Base-by-base conservation (phyloP, 2,888 invertebrate species). In the Phlogophora meticulosa region DNA sequence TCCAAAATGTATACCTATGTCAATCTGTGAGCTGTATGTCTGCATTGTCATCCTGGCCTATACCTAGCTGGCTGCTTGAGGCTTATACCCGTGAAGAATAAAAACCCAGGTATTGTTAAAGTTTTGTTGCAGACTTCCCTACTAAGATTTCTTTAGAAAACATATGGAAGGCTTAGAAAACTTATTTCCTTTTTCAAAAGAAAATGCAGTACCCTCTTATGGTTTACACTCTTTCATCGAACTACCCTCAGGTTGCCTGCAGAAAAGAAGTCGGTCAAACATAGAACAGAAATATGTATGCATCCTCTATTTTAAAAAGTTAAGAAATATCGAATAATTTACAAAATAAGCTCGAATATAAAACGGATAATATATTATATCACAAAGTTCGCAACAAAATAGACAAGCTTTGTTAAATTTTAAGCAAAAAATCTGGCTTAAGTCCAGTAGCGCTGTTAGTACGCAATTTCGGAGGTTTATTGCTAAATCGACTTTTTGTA, bases 391-490 rank as follows among this genome's bases (percentile, higher is more conserved):
- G 22, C 22, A 59, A 55, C 52, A 70, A 75, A 64, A 64, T 42
- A 70, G 74, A 67, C 46, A 59, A 65, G 53, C 40, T 62, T 72
- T 68, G 58, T 72, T 62, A 38, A 78, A 74, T 53, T 61, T 70
- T 77, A 15, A 13, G 34, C 55, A 58, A 78, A 75, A 74, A 69
- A 55, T 61, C 64, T 78, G 72, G 78, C 78, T 63, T 28, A 28
- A 53, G 51, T 66, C 73, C 76, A 76, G 52, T 66, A 32, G 45
- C 46, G 63, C 52, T 66, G 71, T 76, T 73, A 76, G 65, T 61
- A 66, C 61, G 34, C 70, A 71, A 68, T 76, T 76, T 71, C 55
- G 65, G 53, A 71, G 64, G 49, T 76, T 71, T 79, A 79, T 78
- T 65, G 65, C 60, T 66, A 72, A 55, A 72, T 72, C 52, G 45